Percentiles rank a stretch among this genome's conserved stretches.
phyloP scores from a whole-genome alignment of 2,888 invertebrate species.

The Drosophila diplacantha region DNA sequence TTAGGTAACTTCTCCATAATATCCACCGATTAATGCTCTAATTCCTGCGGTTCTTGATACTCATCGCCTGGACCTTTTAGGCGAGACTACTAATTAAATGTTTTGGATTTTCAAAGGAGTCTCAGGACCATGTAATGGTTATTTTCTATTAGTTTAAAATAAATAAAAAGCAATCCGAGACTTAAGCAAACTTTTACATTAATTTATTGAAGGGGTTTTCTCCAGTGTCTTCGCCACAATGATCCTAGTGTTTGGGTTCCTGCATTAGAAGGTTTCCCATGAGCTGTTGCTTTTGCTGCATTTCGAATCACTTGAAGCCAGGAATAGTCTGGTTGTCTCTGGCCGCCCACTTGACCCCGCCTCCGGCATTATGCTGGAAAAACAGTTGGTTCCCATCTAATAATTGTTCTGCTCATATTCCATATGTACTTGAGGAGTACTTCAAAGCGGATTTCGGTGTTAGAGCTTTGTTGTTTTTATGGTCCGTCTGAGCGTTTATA shows the following conservation, averaged over 20 bases:
- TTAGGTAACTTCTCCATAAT: too few species aligned
- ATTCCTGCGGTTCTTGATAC: background rate
- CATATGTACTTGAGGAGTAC: conserved; percentile 46
- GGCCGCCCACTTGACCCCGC: conserved; percentile 11
- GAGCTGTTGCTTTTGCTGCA: conserved; percentile 36
- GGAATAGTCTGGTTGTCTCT: conserved; percentile 22
- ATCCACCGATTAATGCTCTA: background rate
- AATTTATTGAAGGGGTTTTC: background rate
- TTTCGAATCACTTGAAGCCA: conserved; percentile 44
- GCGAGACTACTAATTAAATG: too few species aligned
- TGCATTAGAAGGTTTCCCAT: conserved; percentile 42
- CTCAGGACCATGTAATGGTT: background rate
- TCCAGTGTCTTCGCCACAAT: conserved; percentile 10
- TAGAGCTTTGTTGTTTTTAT: conserved; percentile 41
- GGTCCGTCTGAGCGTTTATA: background rate
- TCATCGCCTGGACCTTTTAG: too few species aligned
- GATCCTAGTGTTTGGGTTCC: conserved; percentile 19
- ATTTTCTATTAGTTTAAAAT: background rate
- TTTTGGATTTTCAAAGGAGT: background rate
- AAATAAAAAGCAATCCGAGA: background rate
- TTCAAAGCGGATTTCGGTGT: conserved; percentile 63
- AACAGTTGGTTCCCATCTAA: conserved; percentile 58
- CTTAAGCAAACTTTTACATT: background rate
- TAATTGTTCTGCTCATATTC: conserved; percentile 59
- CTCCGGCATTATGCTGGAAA: conserved; percentile 48